These are phyloP conservation scores for Choristoneura rosaceana DNA, from an alignment of 2,888 invertebrate genomes.

Conservation along the genomic window DNA sequence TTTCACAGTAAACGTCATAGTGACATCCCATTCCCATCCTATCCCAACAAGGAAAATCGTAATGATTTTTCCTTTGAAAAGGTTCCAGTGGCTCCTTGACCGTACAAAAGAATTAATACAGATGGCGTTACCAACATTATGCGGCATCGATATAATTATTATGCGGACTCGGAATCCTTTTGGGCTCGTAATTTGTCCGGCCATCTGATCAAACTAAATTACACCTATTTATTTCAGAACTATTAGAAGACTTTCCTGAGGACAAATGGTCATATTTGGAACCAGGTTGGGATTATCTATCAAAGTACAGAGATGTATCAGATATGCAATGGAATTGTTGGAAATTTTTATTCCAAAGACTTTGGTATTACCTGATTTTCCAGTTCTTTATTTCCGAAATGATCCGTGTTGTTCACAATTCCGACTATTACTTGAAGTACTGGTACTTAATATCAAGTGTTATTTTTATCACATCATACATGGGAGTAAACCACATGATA, in stretches of 20 bases:
- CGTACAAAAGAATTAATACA: no score
- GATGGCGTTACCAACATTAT: no score
- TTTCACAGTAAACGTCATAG: no score
- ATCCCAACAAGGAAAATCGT: no score
- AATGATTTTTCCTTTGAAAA: neutral
- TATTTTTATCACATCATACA: slow-evolving; percentile 72
- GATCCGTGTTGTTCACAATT: slow-evolving; percentile 61
- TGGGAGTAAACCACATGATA: slow-evolving; percentile 80
- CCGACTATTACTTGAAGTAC: slow-evolving; percentile 64
- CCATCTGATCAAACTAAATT: neutral
- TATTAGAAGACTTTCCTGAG: slow-evolving; percentile 58
- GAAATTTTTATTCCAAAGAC: slow-evolving; percentile 80
- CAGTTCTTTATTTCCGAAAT: slow-evolving; percentile 85
- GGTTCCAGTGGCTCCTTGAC: neutral
- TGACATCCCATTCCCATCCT: no score
- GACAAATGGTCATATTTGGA: slow-evolving; percentile 77
- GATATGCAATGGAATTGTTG: slow-evolving; percentile 91
- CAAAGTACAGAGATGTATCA: slow-evolving; percentile 86
- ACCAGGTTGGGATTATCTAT: slow-evolving; percentile 84
- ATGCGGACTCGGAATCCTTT: no score
- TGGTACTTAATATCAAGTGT: slow-evolving; percentile 84
- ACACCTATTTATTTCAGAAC: slow-evolving; percentile 54
- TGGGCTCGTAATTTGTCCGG: neutral
- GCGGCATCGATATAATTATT: no score
- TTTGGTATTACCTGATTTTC: slow-evolving; percentile 83